Percentiles rank a stretch among this genome's conserved stretches.
phyloP scores from a whole-genome alignment of 2,113 vertebrate genomes.

The Ageneiosus marmoratus region DNA sequence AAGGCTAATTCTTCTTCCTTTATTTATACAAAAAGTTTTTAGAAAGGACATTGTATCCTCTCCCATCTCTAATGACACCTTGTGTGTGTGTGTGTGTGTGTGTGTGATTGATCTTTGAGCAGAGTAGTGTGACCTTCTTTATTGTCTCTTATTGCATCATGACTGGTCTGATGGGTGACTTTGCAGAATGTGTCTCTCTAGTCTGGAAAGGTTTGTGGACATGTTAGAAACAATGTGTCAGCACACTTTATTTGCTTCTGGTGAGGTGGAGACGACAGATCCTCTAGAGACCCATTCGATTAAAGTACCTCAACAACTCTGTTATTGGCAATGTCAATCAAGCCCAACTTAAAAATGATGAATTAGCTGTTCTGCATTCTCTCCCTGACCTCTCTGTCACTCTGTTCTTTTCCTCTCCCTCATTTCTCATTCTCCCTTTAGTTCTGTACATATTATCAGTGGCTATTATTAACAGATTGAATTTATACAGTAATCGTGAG shows the following conservation, averaged over 20 bases:
- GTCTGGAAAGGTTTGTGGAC: constrained; percentile 12
- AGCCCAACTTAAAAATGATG: constrained; percentile 27
- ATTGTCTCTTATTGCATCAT: constrained; percentile 16
- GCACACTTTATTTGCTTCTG: constrained; percentile 29
- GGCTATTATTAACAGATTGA: neutral
- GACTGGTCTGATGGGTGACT: constrained; percentile 46
- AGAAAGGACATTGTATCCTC: constrained; percentile 1
- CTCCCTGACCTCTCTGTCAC: neutral
- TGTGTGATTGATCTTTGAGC: constrained; percentile 6
- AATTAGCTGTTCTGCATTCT: constrained; percentile 25
- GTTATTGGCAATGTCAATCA: constrained; percentile 40
- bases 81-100: neutral
- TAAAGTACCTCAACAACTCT: constrained; percentile 27
- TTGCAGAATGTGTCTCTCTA: constrained; percentile 30
- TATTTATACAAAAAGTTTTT: neutral
- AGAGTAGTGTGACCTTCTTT: constrained; percentile 34
- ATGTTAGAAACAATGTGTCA: constrained; percentile 24
- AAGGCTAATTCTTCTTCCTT: too few species aligned
- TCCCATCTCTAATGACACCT: constrained; percentile 10
- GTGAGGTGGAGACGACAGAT: constrained; percentile 24
- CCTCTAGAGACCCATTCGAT: constrained; percentile 40
- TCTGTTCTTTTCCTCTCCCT: neutral
- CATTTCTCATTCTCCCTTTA: neutral
- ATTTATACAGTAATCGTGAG: neutral
- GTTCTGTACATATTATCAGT: neutral